Evolutionary conservation across 2,113 vertebrate genomes (phyloP).

Genomic region (Podarcis muralis): DNA sequence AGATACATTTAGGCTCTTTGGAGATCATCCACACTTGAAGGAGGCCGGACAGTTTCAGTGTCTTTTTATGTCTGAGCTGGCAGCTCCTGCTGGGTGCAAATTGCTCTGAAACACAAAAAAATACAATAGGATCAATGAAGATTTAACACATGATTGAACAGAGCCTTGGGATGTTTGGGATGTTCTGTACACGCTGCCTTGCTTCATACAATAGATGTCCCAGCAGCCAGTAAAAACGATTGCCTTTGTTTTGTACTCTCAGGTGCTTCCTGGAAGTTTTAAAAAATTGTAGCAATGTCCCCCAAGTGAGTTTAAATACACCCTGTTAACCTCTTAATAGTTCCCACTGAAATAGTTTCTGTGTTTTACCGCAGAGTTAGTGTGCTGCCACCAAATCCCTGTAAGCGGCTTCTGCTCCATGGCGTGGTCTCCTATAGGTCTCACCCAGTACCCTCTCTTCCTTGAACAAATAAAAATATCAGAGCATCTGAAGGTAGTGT

Average conservation of each 20-base stretch:
- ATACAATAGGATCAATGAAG: neutral
- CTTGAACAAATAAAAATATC: neutral
- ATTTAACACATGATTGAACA: conserved; percentile 1
- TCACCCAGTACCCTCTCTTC: neutral
- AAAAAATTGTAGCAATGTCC: neutral
- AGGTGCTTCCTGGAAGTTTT: neutral
- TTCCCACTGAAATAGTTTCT: neutral
- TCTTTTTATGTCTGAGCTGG: conserved; percentile 16
- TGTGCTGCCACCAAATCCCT: neutral
- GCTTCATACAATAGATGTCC: conserved; percentile 16
- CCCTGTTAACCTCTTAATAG: neutral
- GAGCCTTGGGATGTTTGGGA: neutral
- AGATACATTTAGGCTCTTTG: neutral
- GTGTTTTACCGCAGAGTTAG: neutral
- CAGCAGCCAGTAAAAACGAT: neutral
- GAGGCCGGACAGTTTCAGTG: neutral
- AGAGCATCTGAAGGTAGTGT: neutral
- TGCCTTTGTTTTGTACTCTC: neutral
- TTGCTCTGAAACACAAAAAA: conserved; percentile 6
- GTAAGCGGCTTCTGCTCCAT: neutral
- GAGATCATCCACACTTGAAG: neutral
- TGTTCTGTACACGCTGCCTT: neutral
- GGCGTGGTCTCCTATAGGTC: neutral
- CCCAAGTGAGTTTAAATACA: neutral
- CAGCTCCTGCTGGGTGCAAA: neutral